These are phyloP conservation scores for Dicyema japonicum DNA, from an alignment of 1,140 invertebrate species.

Conservation along the genomic window DNA sequence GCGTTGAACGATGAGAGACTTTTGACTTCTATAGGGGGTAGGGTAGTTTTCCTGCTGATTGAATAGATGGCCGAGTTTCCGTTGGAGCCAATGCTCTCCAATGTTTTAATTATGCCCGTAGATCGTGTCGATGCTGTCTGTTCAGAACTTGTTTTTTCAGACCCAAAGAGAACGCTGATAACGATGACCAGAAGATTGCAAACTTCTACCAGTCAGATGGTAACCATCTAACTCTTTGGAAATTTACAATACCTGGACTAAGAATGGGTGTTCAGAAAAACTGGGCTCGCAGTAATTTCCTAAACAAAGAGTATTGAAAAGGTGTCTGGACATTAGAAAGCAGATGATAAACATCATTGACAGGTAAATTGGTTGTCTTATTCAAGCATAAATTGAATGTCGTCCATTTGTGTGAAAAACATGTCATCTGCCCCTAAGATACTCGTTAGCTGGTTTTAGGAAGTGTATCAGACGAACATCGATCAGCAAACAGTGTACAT, in stretches of 20 bases:
- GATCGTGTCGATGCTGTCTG: constrained; percentile 87
- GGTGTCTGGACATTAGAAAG: too few relatives aligned
- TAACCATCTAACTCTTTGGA: constrained; percentile 84
- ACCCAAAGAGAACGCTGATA: constrained; percentile 58
- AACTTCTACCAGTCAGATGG: constrained; percentile 95
- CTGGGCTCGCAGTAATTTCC: constrained; percentile 99
- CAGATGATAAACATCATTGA: constrained; percentile 91
- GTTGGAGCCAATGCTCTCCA: constrained; percentile 73
- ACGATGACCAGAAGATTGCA: too few relatives aligned
- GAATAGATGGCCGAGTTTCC: constrained; percentile 96
- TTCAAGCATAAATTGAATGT: constrained; percentile 62
- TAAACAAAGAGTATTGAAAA: too few relatives aligned
- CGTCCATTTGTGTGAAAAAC: constrained; percentile 74
- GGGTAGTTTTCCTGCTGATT: constrained; percentile 8
- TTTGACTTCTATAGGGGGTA: constrained; percentile 66
- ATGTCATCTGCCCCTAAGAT: constrained; percentile 78
- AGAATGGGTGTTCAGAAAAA: constrained; percentile 73
- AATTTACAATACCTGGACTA: constrained; percentile 97
- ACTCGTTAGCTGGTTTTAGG: constrained; percentile 86
- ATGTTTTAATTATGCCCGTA: constrained; percentile 90
- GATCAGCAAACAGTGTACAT: constrained; percentile 95
- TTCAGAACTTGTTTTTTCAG: constrained; percentile 92
- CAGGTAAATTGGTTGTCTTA: constrained; percentile 30
- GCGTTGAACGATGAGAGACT: constrained; percentile 78
- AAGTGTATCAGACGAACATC: constrained; percentile 74